Evolutionary conservation across 1,140 invertebrate genomes (phyloP).

Genomic region (Coptotermes formosanus): DNA sequence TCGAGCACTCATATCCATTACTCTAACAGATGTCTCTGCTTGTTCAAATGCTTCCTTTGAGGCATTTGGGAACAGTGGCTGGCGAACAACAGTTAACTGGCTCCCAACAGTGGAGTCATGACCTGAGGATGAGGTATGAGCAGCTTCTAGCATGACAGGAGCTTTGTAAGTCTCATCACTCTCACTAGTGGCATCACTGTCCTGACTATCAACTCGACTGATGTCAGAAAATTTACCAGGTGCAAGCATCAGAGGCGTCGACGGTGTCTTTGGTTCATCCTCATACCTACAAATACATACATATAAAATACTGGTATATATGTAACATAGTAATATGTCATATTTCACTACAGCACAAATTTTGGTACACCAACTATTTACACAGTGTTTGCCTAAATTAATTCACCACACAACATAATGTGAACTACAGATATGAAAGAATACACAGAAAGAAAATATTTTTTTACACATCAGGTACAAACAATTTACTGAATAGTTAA

Average conservation of each 20-base stretch:
- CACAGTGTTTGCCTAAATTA: too few relatives aligned
- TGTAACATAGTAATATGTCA: background rate
- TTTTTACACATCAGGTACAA: too few relatives aligned
- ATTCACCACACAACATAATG: too few relatives aligned
- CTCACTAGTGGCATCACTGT: conserved; percentile 44
- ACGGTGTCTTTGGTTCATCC: background rate
- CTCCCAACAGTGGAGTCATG: background rate
- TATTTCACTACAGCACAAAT: background rate
- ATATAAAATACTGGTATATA: background rate
- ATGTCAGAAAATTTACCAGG: conserved; percentile 11
- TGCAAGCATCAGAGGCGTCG: background rate
- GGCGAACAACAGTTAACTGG: conserved; percentile 37
- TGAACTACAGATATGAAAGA: too few relatives aligned
- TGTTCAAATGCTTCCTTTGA: conserved; percentile 37
- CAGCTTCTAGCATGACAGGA: background rate
- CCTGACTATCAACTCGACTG: conserved; percentile 44
- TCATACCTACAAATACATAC: conserved; percentile 20
- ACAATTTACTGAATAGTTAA: too few relatives aligned
- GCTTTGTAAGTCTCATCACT: conserved; percentile 47
- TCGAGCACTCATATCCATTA: conserved; percentile 34
- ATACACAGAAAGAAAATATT: too few relatives aligned
- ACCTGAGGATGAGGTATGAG: background rate
- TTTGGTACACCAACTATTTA: too few relatives aligned
- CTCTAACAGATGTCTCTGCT: conserved; percentile 14
- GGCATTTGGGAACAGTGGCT: conserved; percentile 40